Base-by-base conservation (phyloP, 2,113 vertebrate genomes). In the Proteles cristata region DNA sequence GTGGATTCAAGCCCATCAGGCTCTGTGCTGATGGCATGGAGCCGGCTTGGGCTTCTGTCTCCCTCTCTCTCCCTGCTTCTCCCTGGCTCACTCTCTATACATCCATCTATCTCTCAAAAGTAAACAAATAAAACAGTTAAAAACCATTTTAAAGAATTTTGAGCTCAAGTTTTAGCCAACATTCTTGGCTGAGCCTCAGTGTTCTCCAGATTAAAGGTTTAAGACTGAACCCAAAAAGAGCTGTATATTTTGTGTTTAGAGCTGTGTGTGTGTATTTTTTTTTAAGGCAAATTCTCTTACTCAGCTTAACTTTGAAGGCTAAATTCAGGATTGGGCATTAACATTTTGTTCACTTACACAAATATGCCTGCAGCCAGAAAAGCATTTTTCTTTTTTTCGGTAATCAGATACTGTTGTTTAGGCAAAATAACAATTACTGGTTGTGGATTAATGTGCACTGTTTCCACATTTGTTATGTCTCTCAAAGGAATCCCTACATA, bases 171-270 rank as follows among this genome's bases (percentile, higher is more conserved):
- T 92, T 97, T 86, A 86, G 45, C 55, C 92, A 71, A 48, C 58
- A 79, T 88, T 94, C 45, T 96, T 93, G 86, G 63, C 50, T 66
- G 55, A 77, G 12, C 25, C 8, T 26, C 91, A 83, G 35, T n/a
- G 15, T 96, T 93, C 33, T 65, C 85, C 94, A 92, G 88, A 97
- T 96, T 96, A 96, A 97, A 93, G 43, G 6, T 92, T 94, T 65
- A 43, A 83, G 93, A 88, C 28, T 48, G 28, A 88, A 87, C 90
- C 82, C 11, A 26, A 69, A 88, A 84, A 58, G n/a, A 88, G n/a
- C 11, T 66, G 53, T 80, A 50, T 35, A 82, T 91, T 91, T 82
- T 94, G 65, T 93, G 94, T 94, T 91, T 12, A 96, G 83, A 35
- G 69, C 0, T 61, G 58, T 68, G 25, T 7, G 65, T 61, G 25